Conservation (phyloP, 1,140 invertebrate species). For the Neocloeon triangulifer region DNA sequence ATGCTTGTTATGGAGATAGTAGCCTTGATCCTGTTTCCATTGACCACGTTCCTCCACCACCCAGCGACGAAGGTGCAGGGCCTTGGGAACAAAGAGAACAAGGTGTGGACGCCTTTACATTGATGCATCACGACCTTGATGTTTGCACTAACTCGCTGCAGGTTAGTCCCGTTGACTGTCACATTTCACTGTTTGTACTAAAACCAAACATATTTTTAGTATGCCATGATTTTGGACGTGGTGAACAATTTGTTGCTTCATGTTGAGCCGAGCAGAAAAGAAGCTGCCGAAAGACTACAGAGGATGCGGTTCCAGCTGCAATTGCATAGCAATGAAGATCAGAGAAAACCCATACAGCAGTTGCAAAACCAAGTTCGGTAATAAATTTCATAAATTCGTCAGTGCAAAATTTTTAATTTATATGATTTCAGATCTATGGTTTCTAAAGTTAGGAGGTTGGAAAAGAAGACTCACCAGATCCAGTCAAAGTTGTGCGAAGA, state of each 20-base stretch:
- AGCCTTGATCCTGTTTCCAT: conserved; percentile 41
- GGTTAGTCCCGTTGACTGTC: conserved; percentile 15
- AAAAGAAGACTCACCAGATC: conserved; percentile 77
- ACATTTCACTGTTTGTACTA: neutral
- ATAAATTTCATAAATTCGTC: too few species aligned
- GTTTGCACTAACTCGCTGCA: conserved; percentile 91
- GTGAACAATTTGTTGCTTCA: conserved; percentile 92
- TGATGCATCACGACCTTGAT: conserved; percentile 96
- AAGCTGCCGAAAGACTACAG: conserved; percentile 68
- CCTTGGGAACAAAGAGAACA: conserved; percentile 57
- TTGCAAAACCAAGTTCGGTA: conserved; percentile 64
- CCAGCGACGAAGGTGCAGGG: conserved; percentile 32
- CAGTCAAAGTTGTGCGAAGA: conserved; percentile 58
- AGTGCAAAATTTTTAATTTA: too few species aligned
- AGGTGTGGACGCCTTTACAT: conserved; percentile 86
- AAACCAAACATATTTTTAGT: too few species aligned
- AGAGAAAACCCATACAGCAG: conserved; percentile 73
- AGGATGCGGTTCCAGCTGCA: conserved; percentile 84
- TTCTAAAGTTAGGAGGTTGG: conserved; percentile 55
- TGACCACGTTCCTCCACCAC: conserved; percentile 34
- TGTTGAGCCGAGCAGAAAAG: conserved; percentile 86
- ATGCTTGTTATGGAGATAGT: conserved; percentile 76
- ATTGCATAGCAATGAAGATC: conserved; percentile 70
- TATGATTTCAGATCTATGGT: conserved; percentile 29
- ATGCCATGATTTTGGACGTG: conserved; percentile 89